These are phyloP conservation scores for Pantala flavescens DNA, from an alignment of 1,140 invertebrate genomes.

Conservation along the genomic window DNA sequence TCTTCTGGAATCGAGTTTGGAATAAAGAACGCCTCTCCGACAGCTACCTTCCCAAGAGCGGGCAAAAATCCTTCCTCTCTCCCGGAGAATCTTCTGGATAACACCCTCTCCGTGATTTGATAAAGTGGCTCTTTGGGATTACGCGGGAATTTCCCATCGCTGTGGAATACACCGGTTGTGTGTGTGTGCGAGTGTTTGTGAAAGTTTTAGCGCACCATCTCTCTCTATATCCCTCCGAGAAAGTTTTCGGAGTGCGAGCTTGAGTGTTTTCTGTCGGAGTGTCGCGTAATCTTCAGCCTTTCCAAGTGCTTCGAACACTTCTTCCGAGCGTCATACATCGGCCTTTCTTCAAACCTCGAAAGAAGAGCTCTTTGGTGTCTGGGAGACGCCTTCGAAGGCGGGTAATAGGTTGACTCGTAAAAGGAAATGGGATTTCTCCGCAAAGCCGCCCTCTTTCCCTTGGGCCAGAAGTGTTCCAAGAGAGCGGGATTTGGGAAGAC, in stretches of 20 bases:
- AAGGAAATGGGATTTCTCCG: no score
- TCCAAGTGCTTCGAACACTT: background rate
- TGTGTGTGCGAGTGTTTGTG: background rate
- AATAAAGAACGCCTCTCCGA: no score
- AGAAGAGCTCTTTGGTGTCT: no score
- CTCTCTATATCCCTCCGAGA: background rate
- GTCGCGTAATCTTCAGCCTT: background rate
- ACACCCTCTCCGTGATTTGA: background rate
- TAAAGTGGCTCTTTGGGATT: background rate
- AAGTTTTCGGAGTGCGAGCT: background rate
- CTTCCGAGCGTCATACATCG: background rate
- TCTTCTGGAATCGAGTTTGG: no score
- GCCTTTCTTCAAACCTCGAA: no score
- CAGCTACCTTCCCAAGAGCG: background rate
- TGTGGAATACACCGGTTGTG: background rate
- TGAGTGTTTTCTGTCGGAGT: background rate
- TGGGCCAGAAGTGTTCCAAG: no score
- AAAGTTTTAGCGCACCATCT: background rate
- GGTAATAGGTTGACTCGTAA: no score
- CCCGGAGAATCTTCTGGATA: background rate
- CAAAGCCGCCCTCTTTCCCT: no score
- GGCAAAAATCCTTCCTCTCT: background rate
- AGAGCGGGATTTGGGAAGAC: no score
- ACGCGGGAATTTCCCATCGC: background rate
- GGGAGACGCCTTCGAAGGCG: no score